phyloP scores from a whole-genome alignment of 2,797 vertebrate species.

The Merluccius polli region DNA sequence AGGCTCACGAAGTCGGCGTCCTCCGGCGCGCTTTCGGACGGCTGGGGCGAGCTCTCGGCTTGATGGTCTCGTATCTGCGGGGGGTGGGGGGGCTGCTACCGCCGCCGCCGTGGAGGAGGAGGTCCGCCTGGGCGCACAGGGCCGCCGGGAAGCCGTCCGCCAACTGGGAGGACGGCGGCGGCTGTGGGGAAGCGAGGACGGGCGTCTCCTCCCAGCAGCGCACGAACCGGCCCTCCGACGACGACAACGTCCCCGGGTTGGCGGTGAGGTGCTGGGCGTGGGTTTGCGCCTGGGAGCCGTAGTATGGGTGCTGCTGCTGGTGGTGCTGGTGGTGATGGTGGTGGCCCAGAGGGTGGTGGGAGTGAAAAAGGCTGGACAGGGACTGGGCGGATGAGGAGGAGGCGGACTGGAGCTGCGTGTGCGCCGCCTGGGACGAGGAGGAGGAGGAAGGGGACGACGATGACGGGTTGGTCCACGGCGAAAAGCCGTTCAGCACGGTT shows the following conservation, averaged over 20 bases:
- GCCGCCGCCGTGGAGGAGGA: no score
- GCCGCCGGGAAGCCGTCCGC: constrained; percentile 27
- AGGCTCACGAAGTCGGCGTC: constrained; percentile 75
- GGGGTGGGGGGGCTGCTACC: no score
- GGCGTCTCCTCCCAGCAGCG: constrained; percentile 82
- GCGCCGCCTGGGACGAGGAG: constrained; percentile 42
- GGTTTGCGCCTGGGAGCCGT: constrained; percentile 52
- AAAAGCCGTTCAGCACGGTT: constrained; percentile 68
- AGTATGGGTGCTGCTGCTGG: constrained; percentile 37
- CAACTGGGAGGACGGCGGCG: constrained; percentile 47
- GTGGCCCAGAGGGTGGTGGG: constrained; percentile 69
- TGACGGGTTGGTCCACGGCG: constrained; percentile 83
- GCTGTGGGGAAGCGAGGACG: no score
- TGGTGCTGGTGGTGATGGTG: constrained; percentile 43
- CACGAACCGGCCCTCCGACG: constrained; percentile 79
- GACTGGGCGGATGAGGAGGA: constrained; percentile 67
- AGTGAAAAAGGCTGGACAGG: constrained; percentile 83
- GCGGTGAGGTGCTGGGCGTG: constrained; percentile 77
- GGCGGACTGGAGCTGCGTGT: constrained; percentile 74
- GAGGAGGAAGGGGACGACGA: constrained; percentile 60
- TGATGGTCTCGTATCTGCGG: constrained; percentile 76
- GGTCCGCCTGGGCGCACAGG: constrained; percentile 20
- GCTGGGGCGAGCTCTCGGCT: constrained; percentile 72
- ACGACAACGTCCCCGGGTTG: constrained; percentile 69
- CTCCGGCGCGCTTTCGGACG: constrained; percentile 68